Percentiles rank a stretch among this genome's conserved stretches.
Conservation (phyloP, 2,113 vertebrate genomes). For the Limanda limanda region DNA sequence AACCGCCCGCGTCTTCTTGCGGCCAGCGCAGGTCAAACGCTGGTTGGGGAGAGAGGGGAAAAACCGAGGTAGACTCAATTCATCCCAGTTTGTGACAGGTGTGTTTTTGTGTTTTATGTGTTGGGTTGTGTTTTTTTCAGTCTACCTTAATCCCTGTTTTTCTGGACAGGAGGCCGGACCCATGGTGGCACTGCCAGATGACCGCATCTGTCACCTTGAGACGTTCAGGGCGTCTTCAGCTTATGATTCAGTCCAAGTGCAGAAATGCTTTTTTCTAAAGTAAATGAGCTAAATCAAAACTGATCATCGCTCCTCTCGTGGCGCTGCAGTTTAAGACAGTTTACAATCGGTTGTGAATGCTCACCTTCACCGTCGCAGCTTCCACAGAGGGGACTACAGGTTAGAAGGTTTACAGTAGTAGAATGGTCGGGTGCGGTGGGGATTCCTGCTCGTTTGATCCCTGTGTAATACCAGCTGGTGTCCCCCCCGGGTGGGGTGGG, state of each 20-base stretch:
- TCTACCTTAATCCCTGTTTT: conserved; percentile 55
- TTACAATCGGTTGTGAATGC: neutral
- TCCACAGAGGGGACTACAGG: neutral
- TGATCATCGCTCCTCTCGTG: conserved; percentile 4
- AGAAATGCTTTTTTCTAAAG: conserved; percentile 53
- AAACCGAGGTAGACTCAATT: conserved; percentile 62
- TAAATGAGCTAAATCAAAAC: conserved; percentile 43
- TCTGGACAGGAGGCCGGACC: conserved; percentile 32
- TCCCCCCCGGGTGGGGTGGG: neutral
- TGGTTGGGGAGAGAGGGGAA: conserved; percentile 59
- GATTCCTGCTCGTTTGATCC: neutral
- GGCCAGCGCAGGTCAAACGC: conserved; percentile 64
- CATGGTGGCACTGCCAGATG: conserved; percentile 53
- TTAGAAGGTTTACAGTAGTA: neutral
- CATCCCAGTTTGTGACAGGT: conserved; percentile 63
- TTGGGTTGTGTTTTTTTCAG: conserved; percentile 25
- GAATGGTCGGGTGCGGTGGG: neutral
- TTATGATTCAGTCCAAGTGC: conserved; percentile 39
- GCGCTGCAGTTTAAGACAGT: neutral
- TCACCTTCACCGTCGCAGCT: neutral
- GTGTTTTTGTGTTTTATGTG: conserved; percentile 52
- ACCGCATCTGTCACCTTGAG: conserved; percentile 57
- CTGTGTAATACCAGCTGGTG: neutral
- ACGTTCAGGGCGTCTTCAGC: conserved; percentile 33
- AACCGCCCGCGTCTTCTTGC: conserved; percentile 62